phyloP scores from a whole-genome alignment of 2,797 vertebrate genomes.

The Acrocephalus scirpaceus region DNA sequence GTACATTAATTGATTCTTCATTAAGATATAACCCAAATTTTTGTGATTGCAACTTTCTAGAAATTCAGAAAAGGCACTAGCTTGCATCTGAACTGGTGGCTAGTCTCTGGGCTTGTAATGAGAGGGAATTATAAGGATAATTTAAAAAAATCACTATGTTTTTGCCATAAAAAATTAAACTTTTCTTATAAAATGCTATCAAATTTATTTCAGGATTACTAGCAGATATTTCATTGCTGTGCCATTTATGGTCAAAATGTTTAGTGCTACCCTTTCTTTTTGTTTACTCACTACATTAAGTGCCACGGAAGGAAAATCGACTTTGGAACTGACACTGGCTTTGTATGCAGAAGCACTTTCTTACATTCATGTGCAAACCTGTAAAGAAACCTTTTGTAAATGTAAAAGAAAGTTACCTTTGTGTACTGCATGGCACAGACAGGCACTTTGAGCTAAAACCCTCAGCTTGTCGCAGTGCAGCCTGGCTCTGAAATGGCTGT shows the following conservation, averaged over 20 bases:
- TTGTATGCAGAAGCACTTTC: neutral
- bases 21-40: neutral
- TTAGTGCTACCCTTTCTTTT: neutral
- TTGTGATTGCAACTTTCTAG: neutral
- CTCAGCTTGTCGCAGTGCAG: neutral
- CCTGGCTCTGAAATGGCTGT: neutral
- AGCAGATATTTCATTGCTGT: neutral
- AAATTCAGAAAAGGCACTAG: neutral
- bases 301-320: neutral
- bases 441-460: neutral
- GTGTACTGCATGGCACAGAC: neutral
- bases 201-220: neutral
- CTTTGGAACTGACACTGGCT: neutral
- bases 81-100: neutral
- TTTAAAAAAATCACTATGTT: neutral
- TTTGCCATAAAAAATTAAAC: neutral
- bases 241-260: neutral
- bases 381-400: neutral
- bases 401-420: neutral
- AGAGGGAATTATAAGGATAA: neutral
- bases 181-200: neutral
- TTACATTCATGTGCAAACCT: neutral
- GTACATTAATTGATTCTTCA: neutral
- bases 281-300: neutral
- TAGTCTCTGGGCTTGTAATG: neutral